Evolutionary conservation across 2,113 vertebrate genomes (phyloP).

Genomic region (Ammodytes dubius): DNA sequence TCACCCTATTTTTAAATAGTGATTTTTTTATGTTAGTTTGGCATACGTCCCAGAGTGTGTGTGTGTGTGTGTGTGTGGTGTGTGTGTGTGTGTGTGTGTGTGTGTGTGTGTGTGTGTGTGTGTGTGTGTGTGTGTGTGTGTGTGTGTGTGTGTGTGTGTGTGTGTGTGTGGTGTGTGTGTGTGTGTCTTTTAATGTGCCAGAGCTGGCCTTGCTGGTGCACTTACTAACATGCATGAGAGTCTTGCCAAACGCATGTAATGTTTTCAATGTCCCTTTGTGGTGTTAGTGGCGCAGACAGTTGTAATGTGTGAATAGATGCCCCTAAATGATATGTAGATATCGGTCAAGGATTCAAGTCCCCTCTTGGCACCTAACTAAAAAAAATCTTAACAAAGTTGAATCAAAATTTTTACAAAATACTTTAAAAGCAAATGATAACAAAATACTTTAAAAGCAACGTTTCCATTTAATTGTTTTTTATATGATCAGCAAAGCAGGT

Average conservation of each 20-base stretch:
- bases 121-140: conserved; percentile 17
- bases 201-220: conserved; percentile 41
- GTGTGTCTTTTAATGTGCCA: conserved; percentile 33
- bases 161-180: conserved; percentile 16
- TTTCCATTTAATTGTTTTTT: too few species aligned
- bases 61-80: conserved; percentile 23
- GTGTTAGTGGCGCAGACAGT: conserved; percentile 13
- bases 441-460: too few species aligned
- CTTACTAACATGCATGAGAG: conserved; percentile 39
- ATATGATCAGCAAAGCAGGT: too few species aligned
- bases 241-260: conserved; percentile 52
- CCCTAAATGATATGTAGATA: too few species aligned
- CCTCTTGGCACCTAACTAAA: too few species aligned
- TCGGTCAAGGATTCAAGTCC: too few species aligned
- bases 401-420: too few species aligned
- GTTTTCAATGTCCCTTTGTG: conserved; percentile 57
- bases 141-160: not conserved
- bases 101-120: conserved; percentile 11
- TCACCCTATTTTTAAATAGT: conserved; percentile 74
- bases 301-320: not conserved
- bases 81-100: conserved; percentile 8
- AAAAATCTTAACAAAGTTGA: too few species aligned
- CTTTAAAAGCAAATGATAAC: too few species aligned
- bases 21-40: conserved; percentile 76
- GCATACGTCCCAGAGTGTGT: conserved; percentile 61